Evolutionary conservation across 2,888 invertebrate genomes (phyloP).

Genomic region (Endotricha flammealis): DNA sequence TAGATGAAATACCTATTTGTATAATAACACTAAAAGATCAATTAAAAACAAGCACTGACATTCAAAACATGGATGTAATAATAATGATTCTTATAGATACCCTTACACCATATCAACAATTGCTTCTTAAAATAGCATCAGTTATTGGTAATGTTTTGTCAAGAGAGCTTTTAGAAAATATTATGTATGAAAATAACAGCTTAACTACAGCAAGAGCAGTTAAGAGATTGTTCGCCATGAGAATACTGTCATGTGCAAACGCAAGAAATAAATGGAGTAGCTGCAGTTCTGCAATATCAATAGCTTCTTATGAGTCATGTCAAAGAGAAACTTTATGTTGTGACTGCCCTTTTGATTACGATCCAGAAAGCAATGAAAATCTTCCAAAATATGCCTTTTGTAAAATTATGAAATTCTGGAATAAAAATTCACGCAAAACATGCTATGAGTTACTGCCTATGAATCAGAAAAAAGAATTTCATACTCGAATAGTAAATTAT

Average conservation of each 20-base stretch:
- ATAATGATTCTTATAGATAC: constrained; percentile 76
- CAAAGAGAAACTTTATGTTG: constrained; percentile 36
- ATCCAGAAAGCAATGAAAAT: constrained; percentile 42
- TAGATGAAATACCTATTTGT: constrained; percentile 48
- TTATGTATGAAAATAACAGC: constrained; percentile 72
- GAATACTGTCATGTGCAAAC: constrained; percentile 75
- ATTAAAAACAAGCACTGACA: constrained; percentile 53
- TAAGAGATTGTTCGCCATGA: constrained; percentile 74
- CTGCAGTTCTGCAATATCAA: constrained; percentile 25
- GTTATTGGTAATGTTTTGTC: constrained; percentile 76
- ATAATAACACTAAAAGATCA: constrained; percentile 50
- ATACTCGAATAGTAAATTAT: constrained; percentile 67
- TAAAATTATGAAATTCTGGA: constrained; percentile 76
- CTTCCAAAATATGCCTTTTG: constrained; percentile 78
- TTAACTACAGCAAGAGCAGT: constrained; percentile 70
- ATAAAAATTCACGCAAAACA: constrained; percentile 63
- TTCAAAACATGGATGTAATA: constrained; percentile 63
- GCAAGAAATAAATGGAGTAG: constrained; percentile 30
- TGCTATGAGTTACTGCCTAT: constrained; percentile 75
- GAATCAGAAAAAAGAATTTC: constrained; percentile 77
- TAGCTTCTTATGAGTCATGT: constrained; percentile 20
- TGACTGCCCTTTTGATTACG: constrained; percentile 58
- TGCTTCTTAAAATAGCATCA: constrained; percentile 78
- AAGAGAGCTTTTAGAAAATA: constrained; percentile 68
- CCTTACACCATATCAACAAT: constrained; percentile 78